Conservation (phyloP, 1,140 invertebrate species). For the Coboldia fuscipes region DNA sequence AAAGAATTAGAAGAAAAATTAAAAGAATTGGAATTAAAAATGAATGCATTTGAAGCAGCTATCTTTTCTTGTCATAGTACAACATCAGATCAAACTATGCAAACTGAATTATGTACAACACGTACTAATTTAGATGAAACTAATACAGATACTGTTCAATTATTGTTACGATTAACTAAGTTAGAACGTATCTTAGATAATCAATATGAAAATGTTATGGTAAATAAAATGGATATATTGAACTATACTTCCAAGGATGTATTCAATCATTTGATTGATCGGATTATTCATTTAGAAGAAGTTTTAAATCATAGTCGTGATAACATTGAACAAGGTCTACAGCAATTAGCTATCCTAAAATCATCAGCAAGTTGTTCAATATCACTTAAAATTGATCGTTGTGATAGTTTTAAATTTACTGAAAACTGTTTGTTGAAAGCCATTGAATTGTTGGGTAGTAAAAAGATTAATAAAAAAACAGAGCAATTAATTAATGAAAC, state of each 20-base stretch:
- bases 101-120: slow-evolving; percentile 25
- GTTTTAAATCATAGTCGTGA: slow-evolving; percentile 28
- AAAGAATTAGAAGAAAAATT: slow-evolving; percentile 69
- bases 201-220: neutral
- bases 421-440: slow-evolving; percentile 34
- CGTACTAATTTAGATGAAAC: slow-evolving; percentile 53
- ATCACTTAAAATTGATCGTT: slow-evolving; percentile 31
- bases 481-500: slow-evolving; percentile 23
- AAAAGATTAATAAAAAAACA: slow-evolving; percentile 29
- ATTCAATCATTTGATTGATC: slow-evolving; percentile 27
- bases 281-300: slow-evolving; percentile 30
- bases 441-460: too few relatives aligned
- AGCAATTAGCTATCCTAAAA: slow-evolving; percentile 28
- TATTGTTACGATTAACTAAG: slow-evolving; percentile 46
- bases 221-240: neutral
- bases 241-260: slow-evolving; percentile 6
- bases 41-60: slow-evolving; percentile 35
- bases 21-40: slow-evolving; percentile 53
- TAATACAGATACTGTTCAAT: slow-evolving; percentile 53
- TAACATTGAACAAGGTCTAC: slow-evolving; percentile 15
- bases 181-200: slow-evolving; percentile 25
- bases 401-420: slow-evolving; percentile 30
- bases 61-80: slow-evolving; percentile 24
- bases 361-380: slow-evolving; percentile 28
- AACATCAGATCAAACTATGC: slow-evolving; percentile 24